Conservation (phyloP, 1,140 invertebrate genomes). For the Dendroctonus valens region DNA sequence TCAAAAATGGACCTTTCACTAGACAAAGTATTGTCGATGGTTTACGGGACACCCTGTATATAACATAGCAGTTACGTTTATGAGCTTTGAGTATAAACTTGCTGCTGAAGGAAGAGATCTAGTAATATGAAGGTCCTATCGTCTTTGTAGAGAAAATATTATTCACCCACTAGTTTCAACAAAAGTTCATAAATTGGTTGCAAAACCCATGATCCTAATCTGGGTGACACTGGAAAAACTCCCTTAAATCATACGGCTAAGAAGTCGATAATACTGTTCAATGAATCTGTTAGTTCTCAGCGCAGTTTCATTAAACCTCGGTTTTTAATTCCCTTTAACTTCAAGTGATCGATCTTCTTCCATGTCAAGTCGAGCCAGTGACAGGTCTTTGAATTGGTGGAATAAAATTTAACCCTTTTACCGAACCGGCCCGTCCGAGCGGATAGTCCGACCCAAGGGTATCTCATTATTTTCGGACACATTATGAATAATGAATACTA, state of each 20-base stretch:
- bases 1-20: no score
- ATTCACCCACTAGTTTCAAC: no score
- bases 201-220: no score
- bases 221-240: no score
- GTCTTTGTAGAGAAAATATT: no score
- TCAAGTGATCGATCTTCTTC: constrained; percentile 29
- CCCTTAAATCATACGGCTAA: not conserved
- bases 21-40: no score
- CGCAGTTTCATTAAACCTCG: constrained; percentile 26
- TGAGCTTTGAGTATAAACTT: no score
- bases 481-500: constrained; percentile 21
- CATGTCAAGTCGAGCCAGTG: constrained; percentile 19
- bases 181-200: no score
- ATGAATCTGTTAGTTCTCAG: constrained; percentile 4
- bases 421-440: constrained; percentile 8
- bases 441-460: not conserved
- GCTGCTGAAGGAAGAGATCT: no score
- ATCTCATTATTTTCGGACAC: constrained; percentile 22
- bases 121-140: no score
- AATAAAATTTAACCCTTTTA: constrained; percentile 30
- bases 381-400: constrained; percentile 27
- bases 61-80: no score
- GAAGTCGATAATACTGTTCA: constrained; percentile 20
- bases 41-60: no score
- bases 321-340: constrained; percentile 25